These are phyloP conservation scores for Tauraco hartlaubi DNA, from an alignment of 2,797 vertebrate genomes.

Conservation along the genomic window DNA sequence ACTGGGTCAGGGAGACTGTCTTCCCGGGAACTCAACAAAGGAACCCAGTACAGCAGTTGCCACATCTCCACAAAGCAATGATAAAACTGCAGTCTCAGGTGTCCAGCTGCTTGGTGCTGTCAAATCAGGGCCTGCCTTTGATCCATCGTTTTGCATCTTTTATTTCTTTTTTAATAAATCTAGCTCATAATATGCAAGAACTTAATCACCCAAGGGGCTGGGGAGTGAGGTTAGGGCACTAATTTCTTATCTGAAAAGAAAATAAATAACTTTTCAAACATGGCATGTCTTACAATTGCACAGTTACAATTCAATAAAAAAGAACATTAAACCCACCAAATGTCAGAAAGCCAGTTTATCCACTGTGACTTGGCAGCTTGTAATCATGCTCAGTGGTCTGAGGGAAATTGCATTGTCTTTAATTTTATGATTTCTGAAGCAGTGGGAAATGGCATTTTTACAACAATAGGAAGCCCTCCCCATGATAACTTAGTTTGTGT, in stretches of 20 bases:
- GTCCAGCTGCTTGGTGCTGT: not conserved
- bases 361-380: slow-evolving; percentile 15
- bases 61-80: not conserved
- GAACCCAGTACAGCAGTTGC: not conserved
- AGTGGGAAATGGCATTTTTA: slow-evolving; percentile 10
- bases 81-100: not conserved
- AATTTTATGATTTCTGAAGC: slow-evolving; percentile 30
- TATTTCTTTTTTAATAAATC: not conserved
- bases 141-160: not conserved
- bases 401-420: slow-evolving; percentile 23
- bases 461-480: slow-evolving; percentile 8
- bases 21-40: not conserved
- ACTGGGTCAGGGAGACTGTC: not conserved
- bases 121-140: not conserved
- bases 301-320: not conserved
- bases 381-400: not conserved
- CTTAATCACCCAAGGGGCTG: not conserved
- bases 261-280: not conserved
- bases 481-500: not conserved
- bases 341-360: not conserved
- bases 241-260: not conserved
- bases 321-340: not conserved
- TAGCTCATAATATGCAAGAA: not conserved
- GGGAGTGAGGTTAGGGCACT: not conserved
- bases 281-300: not conserved